Percentiles rank a stretch among this genome's conserved stretches.
phyloP scores from a whole-genome alignment of 2,113 vertebrate species.

The Passer domesticus region DNA sequence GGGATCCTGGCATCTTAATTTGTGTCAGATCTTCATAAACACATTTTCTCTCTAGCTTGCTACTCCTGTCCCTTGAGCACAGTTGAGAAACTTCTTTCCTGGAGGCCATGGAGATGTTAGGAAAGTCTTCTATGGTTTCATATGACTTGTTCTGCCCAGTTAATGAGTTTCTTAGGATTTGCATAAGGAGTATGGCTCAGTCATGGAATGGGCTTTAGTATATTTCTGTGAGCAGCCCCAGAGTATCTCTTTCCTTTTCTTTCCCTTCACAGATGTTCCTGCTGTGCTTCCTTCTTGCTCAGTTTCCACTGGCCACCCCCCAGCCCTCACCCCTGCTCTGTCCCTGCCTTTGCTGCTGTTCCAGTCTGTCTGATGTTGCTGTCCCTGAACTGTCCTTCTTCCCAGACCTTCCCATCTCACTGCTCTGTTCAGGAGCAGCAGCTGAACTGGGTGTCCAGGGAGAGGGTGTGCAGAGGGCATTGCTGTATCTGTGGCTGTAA shows the following conservation, averaged over 20 bases:
- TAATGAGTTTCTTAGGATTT: background rate
- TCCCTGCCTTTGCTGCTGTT: background rate
- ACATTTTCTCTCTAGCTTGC: background rate
- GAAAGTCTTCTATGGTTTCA: constrained; percentile 16
- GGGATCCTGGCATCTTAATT: constrained; percentile 11
- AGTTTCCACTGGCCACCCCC: background rate
- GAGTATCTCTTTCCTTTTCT: background rate
- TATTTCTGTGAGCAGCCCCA: constrained; percentile 1
- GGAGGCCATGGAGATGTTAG: background rate
- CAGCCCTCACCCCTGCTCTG: background rate
- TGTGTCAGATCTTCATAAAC: constrained; percentile 37
- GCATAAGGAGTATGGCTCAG: background rate
- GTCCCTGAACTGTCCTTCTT: background rate
- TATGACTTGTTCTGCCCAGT: background rate
- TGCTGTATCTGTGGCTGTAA: background rate
- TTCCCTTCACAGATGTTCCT: background rate
- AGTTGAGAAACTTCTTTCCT: constrained; percentile 31
- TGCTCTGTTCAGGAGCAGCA: background rate
- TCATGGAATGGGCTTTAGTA: background rate
- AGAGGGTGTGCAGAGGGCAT: background rate
- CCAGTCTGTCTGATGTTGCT: background rate
- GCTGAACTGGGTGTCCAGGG: background rate
- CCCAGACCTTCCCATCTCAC: background rate
- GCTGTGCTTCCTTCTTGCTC: constrained; percentile 27
- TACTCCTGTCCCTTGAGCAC: background rate